These are phyloP conservation scores for Chalcis sispes DNA, from an alignment of 2,888 invertebrate species.

Conservation along the genomic window DNA sequence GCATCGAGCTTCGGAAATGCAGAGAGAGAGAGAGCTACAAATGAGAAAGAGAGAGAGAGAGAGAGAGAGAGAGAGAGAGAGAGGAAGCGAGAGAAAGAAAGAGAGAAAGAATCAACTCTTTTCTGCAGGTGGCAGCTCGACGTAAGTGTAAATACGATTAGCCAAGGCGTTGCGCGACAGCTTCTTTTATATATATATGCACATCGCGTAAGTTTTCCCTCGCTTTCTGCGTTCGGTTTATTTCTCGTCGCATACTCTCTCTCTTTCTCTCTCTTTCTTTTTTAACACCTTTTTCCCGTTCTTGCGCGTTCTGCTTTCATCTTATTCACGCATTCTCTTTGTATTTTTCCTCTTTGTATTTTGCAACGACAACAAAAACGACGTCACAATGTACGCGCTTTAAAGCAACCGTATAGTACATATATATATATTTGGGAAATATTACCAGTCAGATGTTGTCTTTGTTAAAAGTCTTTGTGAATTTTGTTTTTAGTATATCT, in stretches of 20 bases:
- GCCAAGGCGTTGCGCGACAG: slow-evolving; percentile 50
- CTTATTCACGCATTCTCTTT: slow-evolving; percentile 30
- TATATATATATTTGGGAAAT: no score
- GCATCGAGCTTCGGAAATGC: slow-evolving; percentile 43
- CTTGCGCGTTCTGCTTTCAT: neutral
- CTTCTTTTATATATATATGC: slow-evolving; percentile 32
- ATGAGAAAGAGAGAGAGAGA: neutral
- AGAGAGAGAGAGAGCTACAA: no score
- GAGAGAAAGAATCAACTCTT: neutral
- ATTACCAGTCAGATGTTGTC: no score
- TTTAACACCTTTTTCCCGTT: neutral
- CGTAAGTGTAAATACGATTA: slow-evolving; percentile 58
- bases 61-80: slow-evolving; percentile 3
- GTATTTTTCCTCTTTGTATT: neutral
- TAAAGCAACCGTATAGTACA: no score
- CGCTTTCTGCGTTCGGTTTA: neutral
- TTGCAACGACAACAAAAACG: no score
- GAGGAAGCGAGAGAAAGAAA: neutral
- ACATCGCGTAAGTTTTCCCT: slow-evolving; percentile 19
- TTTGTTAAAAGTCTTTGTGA: no score
- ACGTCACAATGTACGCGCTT: no score
- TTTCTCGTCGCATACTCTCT: slow-evolving; percentile 3
- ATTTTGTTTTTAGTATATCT: no score
- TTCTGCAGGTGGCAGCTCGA: slow-evolving; percentile 51
- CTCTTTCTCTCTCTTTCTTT: neutral